Conservation (phyloP, 1,140 invertebrate genomes). For the Hycleus cichorii region DNA sequence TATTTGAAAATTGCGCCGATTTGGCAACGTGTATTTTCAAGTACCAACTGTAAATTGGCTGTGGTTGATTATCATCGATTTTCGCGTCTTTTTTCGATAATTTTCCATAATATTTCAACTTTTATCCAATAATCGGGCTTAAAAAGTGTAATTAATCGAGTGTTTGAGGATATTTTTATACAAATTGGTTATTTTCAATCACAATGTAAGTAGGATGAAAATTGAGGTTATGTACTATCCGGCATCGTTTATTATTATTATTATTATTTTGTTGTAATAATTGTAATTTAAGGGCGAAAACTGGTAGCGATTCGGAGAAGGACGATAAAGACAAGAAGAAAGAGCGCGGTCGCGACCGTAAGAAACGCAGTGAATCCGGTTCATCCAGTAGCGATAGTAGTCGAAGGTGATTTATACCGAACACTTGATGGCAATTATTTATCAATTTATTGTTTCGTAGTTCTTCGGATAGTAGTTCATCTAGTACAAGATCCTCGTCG, state of each 20-base stretch:
- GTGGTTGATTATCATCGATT: no score
- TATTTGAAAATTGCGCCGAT: no score
- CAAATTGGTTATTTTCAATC: background rate
- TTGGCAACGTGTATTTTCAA: no score
- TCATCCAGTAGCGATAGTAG: slow-evolving; percentile 69
- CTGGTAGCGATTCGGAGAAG: slow-evolving; percentile 34
- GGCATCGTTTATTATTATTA: background rate
- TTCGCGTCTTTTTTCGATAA: no score
- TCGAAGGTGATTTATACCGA: slow-evolving; percentile 51
- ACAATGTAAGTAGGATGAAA: background rate
- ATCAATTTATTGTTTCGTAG: slow-evolving; percentile 42
- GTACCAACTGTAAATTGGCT: no score
- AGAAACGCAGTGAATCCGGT: slow-evolving; percentile 60
- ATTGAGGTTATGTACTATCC: background rate
- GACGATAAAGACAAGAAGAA: slow-evolving; percentile 64
- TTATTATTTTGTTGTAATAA: background rate
- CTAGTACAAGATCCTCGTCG: slow-evolving; percentile 50
- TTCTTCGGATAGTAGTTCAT: slow-evolving; percentile 68
- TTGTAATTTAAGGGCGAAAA: slow-evolving; percentile 30
- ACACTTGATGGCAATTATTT: slow-evolving; percentile 9
- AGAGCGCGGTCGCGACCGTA: slow-evolving; percentile 51
- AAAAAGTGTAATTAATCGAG: no score
- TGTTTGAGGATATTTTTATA: no score
- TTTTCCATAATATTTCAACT: no score
- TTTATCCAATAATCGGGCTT: no score